These are phyloP conservation scores for Notarius quadriscutis DNA, from an alignment of 2,113 vertebrate species.

Conservation along the genomic window DNA sequence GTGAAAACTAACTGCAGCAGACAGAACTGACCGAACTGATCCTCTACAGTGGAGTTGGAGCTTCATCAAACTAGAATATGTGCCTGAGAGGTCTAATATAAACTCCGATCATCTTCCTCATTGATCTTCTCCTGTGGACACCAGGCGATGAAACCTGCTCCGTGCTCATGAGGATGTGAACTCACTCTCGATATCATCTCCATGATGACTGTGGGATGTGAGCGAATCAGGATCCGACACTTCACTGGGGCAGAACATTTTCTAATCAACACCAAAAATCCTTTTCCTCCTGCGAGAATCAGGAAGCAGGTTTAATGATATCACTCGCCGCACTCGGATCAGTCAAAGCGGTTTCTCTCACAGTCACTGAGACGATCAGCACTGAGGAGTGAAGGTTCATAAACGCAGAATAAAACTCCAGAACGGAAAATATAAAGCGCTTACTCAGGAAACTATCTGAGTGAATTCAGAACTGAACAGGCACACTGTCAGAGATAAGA, in stretches of 20 bases:
- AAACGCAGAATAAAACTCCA: background rate
- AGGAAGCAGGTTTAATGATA: background rate
- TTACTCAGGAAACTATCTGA: background rate
- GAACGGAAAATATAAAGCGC: background rate
- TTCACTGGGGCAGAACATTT: background rate
- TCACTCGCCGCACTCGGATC: too few species aligned
- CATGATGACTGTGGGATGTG: too few species aligned
- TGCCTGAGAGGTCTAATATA: too few species aligned
- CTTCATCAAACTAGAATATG: too few species aligned
- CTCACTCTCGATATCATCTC: too few species aligned
- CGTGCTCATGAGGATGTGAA: background rate
- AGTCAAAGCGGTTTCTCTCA: too few species aligned
- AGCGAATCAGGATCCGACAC: background rate
- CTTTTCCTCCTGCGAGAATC: background rate
- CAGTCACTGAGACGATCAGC: background rate
- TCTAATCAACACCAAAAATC: background rate
- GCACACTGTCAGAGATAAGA: too few species aligned
- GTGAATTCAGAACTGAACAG: background rate
- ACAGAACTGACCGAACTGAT: too few species aligned
- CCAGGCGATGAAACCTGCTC: background rate
- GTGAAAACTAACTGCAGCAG: too few species aligned
- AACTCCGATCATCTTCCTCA: conserved; percentile 89
- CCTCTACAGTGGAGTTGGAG: too few species aligned
- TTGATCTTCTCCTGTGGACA: conserved; percentile 88
- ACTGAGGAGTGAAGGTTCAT: background rate